Base-by-base conservation (phyloP, 2,113 vertebrate genomes). In the Pteruthius melanotis region DNA sequence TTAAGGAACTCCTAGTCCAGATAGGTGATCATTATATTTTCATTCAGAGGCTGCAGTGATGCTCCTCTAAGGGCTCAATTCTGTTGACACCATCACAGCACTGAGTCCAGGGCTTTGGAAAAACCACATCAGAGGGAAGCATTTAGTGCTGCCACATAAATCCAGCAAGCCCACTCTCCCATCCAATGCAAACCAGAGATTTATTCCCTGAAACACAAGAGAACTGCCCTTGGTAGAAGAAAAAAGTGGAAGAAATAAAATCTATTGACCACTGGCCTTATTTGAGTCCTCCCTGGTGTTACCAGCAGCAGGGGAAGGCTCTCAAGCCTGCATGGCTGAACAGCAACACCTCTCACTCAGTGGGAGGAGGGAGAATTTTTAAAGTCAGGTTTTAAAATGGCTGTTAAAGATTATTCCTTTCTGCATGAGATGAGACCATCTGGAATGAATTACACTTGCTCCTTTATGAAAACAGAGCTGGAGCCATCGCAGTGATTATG, bases 371-470 rank as follows among this genome's bases (percentile, higher is more conserved):
- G 53, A 26, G 71, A 47, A n/a, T 75, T 94, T 40, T 92, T 87
- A n/a, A 94, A 97, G 76, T 37, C 87, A 81, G 77, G 88, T 89
- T 95, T 97, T 95, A 47, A 97, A 96, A 94, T 83, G 75, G 93
- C 74, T 95, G 87, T 90, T 96, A 74, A 93, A 95, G 68, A 95
- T 75, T 56, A 74, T 68, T 94, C 95, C 94, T 66, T 95, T 70
- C 77, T 83, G 80, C 76, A 81, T 85, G 94, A 93, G 71, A 89
- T 87, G 82, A 90, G 84, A 94, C 89, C 97, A 98, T 98, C 97
- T 98, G 97, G 97, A 96, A 70, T 45, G 53, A 81, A 97, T 98
- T 96, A 97, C n/a, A 64, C 71, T 94, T 91, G 47, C 42, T 94
- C 71, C 88, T 93, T 95, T 70, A 90, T 88, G 97, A 97, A 98